Evolutionary conservation across 2,888 invertebrate species (phyloP).

Genomic region (Nymphalis urticae): DNA sequence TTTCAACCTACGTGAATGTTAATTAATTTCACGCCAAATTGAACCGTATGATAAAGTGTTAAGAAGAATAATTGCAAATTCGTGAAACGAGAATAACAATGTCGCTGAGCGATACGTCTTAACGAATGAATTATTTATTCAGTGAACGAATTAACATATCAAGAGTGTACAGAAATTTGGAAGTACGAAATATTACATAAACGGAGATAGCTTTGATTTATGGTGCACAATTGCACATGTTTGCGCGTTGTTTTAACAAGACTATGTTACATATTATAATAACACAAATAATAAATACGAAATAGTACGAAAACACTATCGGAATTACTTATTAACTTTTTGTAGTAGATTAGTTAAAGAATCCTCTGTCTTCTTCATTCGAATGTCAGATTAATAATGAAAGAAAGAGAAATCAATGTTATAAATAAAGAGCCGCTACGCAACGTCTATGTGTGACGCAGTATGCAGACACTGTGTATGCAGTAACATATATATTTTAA

Average conservation of each 20-base stretch:
- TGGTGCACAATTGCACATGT: too few relatives aligned
- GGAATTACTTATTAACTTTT: too few relatives aligned
- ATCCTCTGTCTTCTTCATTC: too few relatives aligned
- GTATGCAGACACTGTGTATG: too few relatives aligned
- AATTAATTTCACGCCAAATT: constrained; percentile 26
- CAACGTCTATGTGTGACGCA: too few relatives aligned
- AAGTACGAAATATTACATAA: constrained; percentile 27
- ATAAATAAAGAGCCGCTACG: too few relatives aligned
- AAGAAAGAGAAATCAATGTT: too few relatives aligned
- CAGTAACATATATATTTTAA: too few relatives aligned
- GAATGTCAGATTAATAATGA: too few relatives aligned
- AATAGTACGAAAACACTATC: too few relatives aligned
- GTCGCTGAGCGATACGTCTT: constrained; percentile 70
- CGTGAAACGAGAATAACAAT: constrained; percentile 50
- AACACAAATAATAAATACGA: not conserved
- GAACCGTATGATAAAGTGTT: constrained; percentile 42
- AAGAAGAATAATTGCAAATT: constrained; percentile 39
- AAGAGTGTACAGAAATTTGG: constrained; percentile 55
- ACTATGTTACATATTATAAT: not conserved
- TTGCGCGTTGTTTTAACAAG: too few relatives aligned
- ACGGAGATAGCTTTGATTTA: constrained; percentile 4
- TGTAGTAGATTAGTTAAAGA: too few relatives aligned
- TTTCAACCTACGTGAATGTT: constrained; percentile 22
- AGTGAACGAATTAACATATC: constrained; percentile 77
- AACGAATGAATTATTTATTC: constrained; percentile 79